These are phyloP conservation scores for Sterna hirundo DNA, from an alignment of 2,113 vertebrate species.

Conservation along the genomic window DNA sequence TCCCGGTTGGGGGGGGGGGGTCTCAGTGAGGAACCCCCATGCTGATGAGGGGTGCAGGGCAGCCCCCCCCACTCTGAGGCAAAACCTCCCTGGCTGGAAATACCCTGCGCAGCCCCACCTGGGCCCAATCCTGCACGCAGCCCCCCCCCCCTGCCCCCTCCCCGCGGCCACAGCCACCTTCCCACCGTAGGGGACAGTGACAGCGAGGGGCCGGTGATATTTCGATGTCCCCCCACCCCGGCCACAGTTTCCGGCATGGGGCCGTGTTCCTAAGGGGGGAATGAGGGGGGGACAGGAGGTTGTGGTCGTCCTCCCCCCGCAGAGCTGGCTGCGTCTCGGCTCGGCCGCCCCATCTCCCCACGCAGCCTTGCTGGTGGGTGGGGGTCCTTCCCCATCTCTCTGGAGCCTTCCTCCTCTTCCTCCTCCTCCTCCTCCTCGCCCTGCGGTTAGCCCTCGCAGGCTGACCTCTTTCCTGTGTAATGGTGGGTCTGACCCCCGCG, in stretches of 20 bases:
- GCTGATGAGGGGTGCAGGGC: rapidly evolving
- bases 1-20: too few relatives aligned
- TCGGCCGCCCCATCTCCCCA: neutral
- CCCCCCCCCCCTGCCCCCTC: too few relatives aligned
- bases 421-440: neutral
- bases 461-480: neutral
- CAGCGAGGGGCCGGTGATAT: neutral
- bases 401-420: neutral
- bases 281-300: neutral
- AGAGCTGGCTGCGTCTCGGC: neutral
- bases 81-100: neutral
- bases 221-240: neutral
- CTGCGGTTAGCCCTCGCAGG: neutral
- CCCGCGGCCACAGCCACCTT: rapidly evolving
- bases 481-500: rapidly evolving
- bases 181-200: neutral
- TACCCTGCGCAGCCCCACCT: rapidly evolving
- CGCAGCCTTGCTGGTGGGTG: neutral
- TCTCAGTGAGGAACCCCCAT: too few relatives aligned
- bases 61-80: too few relatives aligned
- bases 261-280: rapidly evolving
- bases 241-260: rapidly evolving
- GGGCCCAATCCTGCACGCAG: neutral
- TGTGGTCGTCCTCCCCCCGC: rapidly evolving
- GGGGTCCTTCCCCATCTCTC: neutral